Percentiles rank a stretch among this genome's conserved stretches.
Conservation (phyloP, 2,113 vertebrate species). For the Tichodroma muraria region DNA sequence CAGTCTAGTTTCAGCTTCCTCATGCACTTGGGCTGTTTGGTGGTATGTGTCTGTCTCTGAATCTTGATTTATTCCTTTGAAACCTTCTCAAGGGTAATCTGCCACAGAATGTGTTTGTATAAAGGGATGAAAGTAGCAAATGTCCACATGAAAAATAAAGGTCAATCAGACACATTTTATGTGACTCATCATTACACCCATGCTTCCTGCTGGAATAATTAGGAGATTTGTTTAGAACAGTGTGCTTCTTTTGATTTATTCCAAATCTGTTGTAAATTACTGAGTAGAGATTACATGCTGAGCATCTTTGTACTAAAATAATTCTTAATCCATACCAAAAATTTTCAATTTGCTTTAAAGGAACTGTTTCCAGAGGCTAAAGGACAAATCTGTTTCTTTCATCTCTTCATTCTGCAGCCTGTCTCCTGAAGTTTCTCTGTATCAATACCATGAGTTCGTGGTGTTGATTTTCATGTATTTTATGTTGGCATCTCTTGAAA, state of each 20-base stretch:
- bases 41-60: not conserved
- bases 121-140: conserved; percentile 23
- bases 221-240: conserved; percentile 20
- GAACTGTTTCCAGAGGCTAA: not conserved
- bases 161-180: conserved; percentile 13
- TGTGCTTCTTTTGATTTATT: conserved; percentile 13
- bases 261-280: not conserved
- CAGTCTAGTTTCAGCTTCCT: not conserved
- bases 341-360: not conserved
- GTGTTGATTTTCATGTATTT: not conserved
- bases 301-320: not conserved
- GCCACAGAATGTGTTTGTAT: conserved; percentile 2
- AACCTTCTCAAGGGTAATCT: not conserved
- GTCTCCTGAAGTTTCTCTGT: not conserved
- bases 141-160: conserved; percentile 30
- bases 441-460: not conserved
- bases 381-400: not conserved
- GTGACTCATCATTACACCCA: conserved; percentile 51
- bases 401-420: not conserved
- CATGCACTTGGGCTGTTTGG: not conserved
- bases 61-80: not conserved
- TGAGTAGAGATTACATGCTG: not conserved
- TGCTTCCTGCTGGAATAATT: conserved; percentile 44
- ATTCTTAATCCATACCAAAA: not conserved
- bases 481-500: not conserved